Evolutionary conservation across 1,140 invertebrate genomes (phyloP), one percentile per base, ranked within the genome.

Genomic region (Metopolophium dirhodum): DNA sequence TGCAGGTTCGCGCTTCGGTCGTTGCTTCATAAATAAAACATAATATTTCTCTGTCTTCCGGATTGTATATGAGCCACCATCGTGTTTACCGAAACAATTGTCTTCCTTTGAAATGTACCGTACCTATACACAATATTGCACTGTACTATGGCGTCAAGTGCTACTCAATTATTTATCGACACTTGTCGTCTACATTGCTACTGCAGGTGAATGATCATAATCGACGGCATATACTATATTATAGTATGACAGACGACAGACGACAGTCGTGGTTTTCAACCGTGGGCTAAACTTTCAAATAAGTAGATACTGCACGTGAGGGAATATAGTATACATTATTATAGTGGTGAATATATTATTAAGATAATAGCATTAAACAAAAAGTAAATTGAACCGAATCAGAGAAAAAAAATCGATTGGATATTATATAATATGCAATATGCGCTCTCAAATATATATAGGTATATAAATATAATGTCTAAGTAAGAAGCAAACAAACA

Each of bases 21-120:
- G 51, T 14, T 6, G 37, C 82, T 87, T 87, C 45, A 87, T 87
- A 87, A 87, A 87, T 87, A 87, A 87, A 87, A 87, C 85, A 87
- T 87, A n/a, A 68, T 68, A 49, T 87, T 47, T 87, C 11, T 49
- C 85, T 30, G 23, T 87, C 85, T 68, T 68, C 4, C 61, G 61
- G 61, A 7, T 87, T 49, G 11, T 87, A 68, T 68, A 68, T 68
- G 61, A n/a, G 61, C 61, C 61, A 68, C 45, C 26, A 86, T 86
- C 35, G 11, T 45, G 83, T 86, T 86, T 45, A 86, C 23, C 37
- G 23, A 86, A 86, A 86, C 23, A 86, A 86, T 41, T 86, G 41
- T 20, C 41, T 41, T 86, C 23, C 3, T 45, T 86, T 37, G 23
- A 47, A 86, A 86, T 47, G 7, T 45, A 86, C 83, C 9, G 37